Evolutionary conservation across 2,797 vertebrate genomes (phyloP).

Genomic region (Okamejei kenojei): DNA sequence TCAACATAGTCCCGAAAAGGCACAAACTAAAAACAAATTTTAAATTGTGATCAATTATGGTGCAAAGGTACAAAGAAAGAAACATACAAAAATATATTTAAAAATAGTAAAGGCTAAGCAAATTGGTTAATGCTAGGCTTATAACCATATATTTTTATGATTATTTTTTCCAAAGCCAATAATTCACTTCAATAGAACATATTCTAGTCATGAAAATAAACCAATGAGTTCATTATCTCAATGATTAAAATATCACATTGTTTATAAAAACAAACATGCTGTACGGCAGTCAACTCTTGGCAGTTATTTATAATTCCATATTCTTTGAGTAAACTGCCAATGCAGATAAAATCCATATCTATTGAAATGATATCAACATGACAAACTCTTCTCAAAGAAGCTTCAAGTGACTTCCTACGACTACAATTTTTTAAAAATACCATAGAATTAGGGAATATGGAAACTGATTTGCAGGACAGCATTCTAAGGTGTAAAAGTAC

Average conservation of each 20-base stretch:
- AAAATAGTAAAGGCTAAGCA: not conserved
- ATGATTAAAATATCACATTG: not conserved
- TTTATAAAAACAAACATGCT: not conserved
- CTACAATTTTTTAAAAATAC: too few species aligned
- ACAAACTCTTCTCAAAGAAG: not conserved
- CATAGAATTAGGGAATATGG: not conserved
- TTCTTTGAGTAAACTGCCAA: not conserved
- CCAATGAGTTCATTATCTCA: not conserved
- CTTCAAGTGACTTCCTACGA: not conserved
- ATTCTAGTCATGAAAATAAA: not conserved
- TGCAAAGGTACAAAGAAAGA: not conserved
- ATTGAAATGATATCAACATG: not conserved
- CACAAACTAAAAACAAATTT: conserved; percentile 70
- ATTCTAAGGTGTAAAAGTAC: not conserved
- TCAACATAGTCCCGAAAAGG: conserved; percentile 94
- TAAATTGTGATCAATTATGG: not conserved
- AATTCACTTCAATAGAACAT: not conserved
- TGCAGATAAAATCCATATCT: not conserved
- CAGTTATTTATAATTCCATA: not conserved
- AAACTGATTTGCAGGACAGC: not conserved
- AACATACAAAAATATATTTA: not conserved
- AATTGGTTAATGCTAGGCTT: not conserved
- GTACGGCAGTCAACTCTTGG: not conserved
- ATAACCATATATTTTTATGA: not conserved
- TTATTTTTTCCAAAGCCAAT: not conserved